Conservation (phyloP, 2,797 vertebrate species). For the Aldrovandia affinis region DNA sequence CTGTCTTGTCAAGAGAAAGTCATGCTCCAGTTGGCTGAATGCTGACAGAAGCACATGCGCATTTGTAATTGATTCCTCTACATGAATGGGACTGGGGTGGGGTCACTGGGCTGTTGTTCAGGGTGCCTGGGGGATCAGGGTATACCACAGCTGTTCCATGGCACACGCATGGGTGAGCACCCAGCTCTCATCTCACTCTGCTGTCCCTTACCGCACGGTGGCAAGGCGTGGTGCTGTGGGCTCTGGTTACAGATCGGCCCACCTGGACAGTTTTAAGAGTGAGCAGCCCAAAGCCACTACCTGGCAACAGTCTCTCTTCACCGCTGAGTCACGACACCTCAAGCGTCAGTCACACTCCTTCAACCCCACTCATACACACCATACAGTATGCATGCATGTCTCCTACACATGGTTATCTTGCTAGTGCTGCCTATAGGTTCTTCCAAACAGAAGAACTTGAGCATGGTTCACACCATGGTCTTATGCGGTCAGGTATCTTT, state of each 20-base stretch:
- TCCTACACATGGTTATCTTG: not conserved
- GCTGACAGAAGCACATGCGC: not conserved
- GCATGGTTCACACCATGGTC: not conserved
- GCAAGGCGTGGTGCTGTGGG: not conserved
- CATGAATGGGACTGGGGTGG: not conserved
- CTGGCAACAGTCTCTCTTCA: not conserved
- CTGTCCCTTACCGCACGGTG: not conserved
- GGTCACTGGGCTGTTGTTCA: not conserved
- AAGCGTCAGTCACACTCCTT: not conserved
- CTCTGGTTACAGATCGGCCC: constrained; percentile 2
- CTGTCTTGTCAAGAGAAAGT: not conserved
- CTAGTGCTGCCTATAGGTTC: not conserved
- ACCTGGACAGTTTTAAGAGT: not conserved
- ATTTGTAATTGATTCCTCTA: constrained; percentile 8
- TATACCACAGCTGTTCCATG: constrained; percentile 13
- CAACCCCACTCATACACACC: not conserved
- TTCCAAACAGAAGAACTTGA: not conserved
- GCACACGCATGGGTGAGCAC: constrained; percentile 18
- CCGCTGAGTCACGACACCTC: not conserved
- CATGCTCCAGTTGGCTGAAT: constrained; percentile 11
- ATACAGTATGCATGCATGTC: not conserved
- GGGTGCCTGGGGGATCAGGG: not conserved
- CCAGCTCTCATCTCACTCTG: not conserved
- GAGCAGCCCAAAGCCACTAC: not conserved
- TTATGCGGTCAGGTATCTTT: not conserved